A percentile compares a stretch with the other conserved stretches of the same genome.
These are phyloP conservation scores for Coptotermes formosanus DNA, from an alignment of 1,140 invertebrate genomes.

Conservation along the genomic window DNA sequence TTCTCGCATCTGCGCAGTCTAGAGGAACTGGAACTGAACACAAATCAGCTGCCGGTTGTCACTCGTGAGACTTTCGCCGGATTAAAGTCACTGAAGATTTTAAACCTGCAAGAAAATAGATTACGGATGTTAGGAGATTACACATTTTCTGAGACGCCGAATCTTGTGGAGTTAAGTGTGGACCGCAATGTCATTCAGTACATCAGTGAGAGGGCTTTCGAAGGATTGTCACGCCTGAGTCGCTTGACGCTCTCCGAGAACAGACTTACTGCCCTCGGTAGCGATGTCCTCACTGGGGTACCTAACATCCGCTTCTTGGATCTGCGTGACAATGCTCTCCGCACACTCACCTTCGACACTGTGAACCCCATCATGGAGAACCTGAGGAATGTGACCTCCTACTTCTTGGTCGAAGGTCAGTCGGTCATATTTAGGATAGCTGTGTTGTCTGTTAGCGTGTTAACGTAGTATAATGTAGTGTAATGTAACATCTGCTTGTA, in stretches of 20 bases:
- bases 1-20: conserved; percentile 65
- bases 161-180: conserved; percentile 67
- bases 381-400: conserved; percentile 66
- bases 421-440: conserved; percentile 36
- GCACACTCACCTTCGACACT: conserved; percentile 69
- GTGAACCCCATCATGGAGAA: conserved; percentile 71
- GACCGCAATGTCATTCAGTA: conserved; percentile 68
- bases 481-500: too few species aligned
- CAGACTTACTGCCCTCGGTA: conserved; percentile 61
- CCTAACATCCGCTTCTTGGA: conserved; percentile 66
- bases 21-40: conserved; percentile 65
- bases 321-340: conserved; percentile 67
- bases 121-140: conserved; percentile 69
- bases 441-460: too few species aligned
- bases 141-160: conserved; percentile 70
- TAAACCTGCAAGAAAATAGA: conserved; percentile 67
- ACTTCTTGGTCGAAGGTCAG: conserved; percentile 75
- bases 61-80: conserved; percentile 69
- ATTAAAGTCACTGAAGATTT: conserved; percentile 59
- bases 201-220: conserved; percentile 68
- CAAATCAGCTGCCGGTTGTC: conserved; percentile 67
- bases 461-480: too few species aligned
- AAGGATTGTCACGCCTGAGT: conserved; percentile 64
- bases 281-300: conserved; percentile 63
- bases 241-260: conserved; percentile 71